Conservation (phyloP, 2,888 invertebrate genomes). For the Lepeophtheirus nordmannii region DNA sequence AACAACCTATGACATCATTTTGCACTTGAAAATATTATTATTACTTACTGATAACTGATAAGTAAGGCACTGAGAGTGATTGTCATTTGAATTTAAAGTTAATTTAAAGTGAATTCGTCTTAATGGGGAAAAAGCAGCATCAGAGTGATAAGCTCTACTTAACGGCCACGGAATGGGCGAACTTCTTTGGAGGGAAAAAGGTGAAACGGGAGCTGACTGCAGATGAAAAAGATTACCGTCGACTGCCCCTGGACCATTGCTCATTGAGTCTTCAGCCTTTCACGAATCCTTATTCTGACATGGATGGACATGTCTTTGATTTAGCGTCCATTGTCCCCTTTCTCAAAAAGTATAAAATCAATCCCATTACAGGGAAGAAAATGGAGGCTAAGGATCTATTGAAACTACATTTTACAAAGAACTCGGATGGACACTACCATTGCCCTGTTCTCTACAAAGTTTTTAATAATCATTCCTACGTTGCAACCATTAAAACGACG, state of each 20-base stretch:
- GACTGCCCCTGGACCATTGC: slow-evolving; percentile 84
- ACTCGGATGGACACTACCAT: slow-evolving; percentile 57
- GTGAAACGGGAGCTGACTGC: slow-evolving; percentile 39
- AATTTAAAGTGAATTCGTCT: not conserved
- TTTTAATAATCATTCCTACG: slow-evolving; percentile 83
- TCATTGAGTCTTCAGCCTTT: slow-evolving; percentile 80
- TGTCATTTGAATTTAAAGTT: no score
- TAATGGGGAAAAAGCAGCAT: slow-evolving; percentile 83
- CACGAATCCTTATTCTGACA: slow-evolving; percentile 75
- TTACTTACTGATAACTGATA: no score
- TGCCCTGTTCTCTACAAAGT: slow-evolving; percentile 85
- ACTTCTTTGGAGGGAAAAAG: slow-evolving; percentile 73
- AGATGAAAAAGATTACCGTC: slow-evolving; percentile 54
- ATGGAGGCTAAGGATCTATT: slow-evolving; percentile 62
- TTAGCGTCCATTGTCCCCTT: slow-evolving; percentile 69
- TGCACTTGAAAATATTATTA: no score
- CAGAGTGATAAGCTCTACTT: slow-evolving; percentile 88
- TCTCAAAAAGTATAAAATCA: slow-evolving; percentile 73
- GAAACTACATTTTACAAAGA: slow-evolving; percentile 74
- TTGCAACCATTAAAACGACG: slow-evolving; percentile 70
- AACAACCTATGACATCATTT: no score
- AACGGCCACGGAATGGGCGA: slow-evolving; percentile 74
- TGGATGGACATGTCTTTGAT: slow-evolving; percentile 82
- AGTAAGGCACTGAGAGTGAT: no score
- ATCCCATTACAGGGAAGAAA: slow-evolving; percentile 80